phyloP scores from a whole-genome alignment of 2,113 vertebrate genomes.

The Aptenodytes forsteri region DNA sequence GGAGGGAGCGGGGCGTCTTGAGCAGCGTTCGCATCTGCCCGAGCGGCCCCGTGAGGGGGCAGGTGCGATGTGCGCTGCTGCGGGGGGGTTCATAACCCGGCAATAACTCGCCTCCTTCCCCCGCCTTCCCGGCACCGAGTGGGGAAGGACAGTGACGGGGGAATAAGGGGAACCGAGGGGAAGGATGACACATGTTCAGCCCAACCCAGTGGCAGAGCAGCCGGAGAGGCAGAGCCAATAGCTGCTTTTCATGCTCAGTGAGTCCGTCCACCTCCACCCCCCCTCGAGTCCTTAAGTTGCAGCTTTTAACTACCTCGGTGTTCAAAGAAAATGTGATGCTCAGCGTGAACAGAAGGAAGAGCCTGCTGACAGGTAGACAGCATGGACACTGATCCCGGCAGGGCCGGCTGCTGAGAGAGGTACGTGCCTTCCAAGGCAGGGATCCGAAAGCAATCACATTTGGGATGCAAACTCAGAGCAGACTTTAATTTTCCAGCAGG shows the following conservation, averaged over 20 bases:
- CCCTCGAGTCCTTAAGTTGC: slow-evolving; percentile 21
- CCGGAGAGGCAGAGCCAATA: slow-evolving; percentile 34
- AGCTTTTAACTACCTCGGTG: slow-evolving; percentile 1
- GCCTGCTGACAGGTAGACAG: slow-evolving; percentile 36
- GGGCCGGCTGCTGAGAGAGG: slow-evolving; percentile 59
- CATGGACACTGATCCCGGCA: slow-evolving; percentile 27
- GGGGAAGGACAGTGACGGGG: neutral
- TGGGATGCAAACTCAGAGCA: slow-evolving; percentile 36
- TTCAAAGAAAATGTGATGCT: slow-evolving; percentile 24
- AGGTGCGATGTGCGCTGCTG: neutral
- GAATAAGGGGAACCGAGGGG: neutral
- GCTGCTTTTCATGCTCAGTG: neutral
- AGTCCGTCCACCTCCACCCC: slow-evolving; percentile 9
- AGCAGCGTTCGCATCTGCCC: neutral
- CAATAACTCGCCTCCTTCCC: neutral
- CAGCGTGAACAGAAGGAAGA: slow-evolving; percentile 55
- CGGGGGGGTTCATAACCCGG: neutral
- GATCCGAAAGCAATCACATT: neutral
- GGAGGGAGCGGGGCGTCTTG: neutral
- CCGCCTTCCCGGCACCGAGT: neutral
- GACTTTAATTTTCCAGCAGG: slow-evolving; percentile 22
- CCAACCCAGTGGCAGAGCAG: slow-evolving; percentile 26
- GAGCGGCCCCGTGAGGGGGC: neutral
- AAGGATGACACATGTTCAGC: slow-evolving; percentile 13
- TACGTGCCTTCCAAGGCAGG: slow-evolving; percentile 41